Evolutionary conservation across 2,113 vertebrate species (phyloP).

Genomic region (Peucedramus taeniatus): DNA sequence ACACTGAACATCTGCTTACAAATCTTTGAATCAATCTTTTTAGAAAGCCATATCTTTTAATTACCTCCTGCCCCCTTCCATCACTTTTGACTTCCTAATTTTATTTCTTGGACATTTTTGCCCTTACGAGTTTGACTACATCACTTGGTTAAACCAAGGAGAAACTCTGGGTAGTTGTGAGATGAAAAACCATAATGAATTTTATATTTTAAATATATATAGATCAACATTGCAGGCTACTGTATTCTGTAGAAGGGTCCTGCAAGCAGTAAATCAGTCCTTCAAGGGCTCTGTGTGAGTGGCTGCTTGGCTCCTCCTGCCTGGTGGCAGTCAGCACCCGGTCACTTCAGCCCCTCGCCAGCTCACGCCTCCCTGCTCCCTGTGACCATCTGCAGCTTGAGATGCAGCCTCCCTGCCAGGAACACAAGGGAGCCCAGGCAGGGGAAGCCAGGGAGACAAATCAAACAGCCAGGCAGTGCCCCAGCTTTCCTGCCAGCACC

Average conservation of each 20-base stretch:
- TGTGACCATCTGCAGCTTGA: neutral
- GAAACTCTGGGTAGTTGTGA: neutral
- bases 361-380: neutral
- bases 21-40: neutral
- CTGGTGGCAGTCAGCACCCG: neutral
- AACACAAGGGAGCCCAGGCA: neutral
- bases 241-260: fast-evolving
- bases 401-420: neutral
- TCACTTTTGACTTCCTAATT: neutral
- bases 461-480: neutral
- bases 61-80: neutral
- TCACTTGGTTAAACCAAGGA: neutral
- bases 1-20: neutral
- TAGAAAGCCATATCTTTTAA: neutral
- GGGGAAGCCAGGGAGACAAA: slow-evolving; percentile 29
- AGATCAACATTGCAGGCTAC: neutral
- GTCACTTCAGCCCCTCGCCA: neutral
- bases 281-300: neutral
- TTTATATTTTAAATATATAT: fast-evolving
- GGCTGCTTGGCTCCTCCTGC: neutral
- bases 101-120: neutral
- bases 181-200: fast-evolving
- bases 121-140: neutral
- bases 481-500: neutral
- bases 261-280: neutral